Base-by-base conservation (phyloP, 1,140 invertebrate species). In the Arctopsyche grandis region DNA sequence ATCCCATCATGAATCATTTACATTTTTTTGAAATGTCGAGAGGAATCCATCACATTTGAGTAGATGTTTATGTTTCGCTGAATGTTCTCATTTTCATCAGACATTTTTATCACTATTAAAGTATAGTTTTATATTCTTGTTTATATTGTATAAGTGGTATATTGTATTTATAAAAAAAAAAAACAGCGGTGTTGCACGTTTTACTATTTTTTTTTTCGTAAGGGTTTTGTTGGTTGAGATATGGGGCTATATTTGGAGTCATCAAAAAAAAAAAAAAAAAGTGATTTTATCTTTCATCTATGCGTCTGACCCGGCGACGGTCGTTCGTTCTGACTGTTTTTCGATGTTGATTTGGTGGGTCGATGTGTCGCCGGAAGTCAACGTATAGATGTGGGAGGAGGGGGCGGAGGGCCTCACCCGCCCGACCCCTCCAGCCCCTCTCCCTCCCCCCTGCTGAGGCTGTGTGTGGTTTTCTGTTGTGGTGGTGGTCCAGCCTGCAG, bases 401-500 rank as follows among this genome's bases (percentile, higher is more conserved):
- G 24, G 26, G 66, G 9, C 1, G n/a, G 58, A 22, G n/a, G 58
- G 9, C 10, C 9, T 5, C 14, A 22, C 14, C 66, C 66, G 14
- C 22, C 22, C 10, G 16, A 7, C 10, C n/a, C 24, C 24, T 24
- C 29, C 48, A 1, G 52, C 48, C 10, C 9, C 10, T 19, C 22
- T 9, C 21, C 19, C 19, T 19, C 10, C 29, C 38, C 22, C 66
- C 16, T 52, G 24, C 71, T 21, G 48, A 66, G 73, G 26, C 69
- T 76, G n/a, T 60, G 43, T 48, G 56, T 76, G 52, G 7, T 26
- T 76, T 43, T 76, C 60, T 70, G 44, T 80, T 77, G 43, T 70
- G 52, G 60, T 44, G 21, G 14, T 16, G 79, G 63, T 77, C 79
- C 90, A 96, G 95, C 93, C 94, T 96, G 91, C 95, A 97, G 91